Percentiles rank a stretch among this genome's conserved stretches.
Conservation (phyloP, 2,113 vertebrate species). For the Acrocephalus kingi region DNA sequence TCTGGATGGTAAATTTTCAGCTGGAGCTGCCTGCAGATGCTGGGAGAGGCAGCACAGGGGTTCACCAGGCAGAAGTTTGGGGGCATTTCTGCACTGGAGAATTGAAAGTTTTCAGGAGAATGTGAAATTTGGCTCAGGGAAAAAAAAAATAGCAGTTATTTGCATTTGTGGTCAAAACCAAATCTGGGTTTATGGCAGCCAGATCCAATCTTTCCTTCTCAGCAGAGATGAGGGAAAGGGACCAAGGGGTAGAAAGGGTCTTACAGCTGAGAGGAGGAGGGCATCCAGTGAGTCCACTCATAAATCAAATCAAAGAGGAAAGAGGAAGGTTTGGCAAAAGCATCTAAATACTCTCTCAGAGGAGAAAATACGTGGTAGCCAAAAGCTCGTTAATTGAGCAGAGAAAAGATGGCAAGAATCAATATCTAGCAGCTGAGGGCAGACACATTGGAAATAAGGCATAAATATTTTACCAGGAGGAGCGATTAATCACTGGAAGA, state of each 20-base stretch:
- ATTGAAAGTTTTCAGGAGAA: neutral
- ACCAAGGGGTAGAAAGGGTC: neutral
- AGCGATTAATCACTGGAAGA: neutral
- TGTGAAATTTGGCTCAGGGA: neutral
- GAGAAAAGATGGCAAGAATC: neutral
- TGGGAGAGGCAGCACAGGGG: neutral
- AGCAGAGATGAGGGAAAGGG: neutral
- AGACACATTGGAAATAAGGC: neutral
- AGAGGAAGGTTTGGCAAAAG: neutral
- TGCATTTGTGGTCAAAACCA: neutral
- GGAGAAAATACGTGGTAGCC: neutral
- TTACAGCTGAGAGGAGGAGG: neutral
- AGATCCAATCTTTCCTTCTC: neutral
- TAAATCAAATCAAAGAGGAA: neutral
- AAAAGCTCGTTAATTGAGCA: neutral
- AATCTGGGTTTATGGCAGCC: neutral
- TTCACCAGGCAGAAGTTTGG: neutral
- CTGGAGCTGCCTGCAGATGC: neutral
- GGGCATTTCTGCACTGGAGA: neutral
- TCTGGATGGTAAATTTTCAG: neutral
- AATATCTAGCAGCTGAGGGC: conserved; percentile 21
- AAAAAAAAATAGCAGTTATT: neutral
- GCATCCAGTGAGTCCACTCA: neutral
- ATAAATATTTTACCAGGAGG: conserved; percentile 8
- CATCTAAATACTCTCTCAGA: neutral